Conservation (phyloP, 2,888 invertebrate genomes). For the Cephonodes hylas region DNA sequence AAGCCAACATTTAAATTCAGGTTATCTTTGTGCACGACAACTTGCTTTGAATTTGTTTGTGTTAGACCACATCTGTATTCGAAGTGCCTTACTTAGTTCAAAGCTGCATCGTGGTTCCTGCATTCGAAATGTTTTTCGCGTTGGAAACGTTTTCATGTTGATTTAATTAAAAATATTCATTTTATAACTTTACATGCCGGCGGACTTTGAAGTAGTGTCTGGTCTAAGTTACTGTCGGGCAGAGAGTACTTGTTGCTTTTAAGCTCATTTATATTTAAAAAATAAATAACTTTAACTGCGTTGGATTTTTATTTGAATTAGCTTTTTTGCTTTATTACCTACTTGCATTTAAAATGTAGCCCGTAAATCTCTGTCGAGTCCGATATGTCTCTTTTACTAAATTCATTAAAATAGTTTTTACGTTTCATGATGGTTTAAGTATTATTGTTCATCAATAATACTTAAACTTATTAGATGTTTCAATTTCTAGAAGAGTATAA, state of each 20-base stretch:
- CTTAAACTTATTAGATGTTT: no score
- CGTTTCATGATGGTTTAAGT: no score
- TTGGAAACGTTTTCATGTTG: not conserved
- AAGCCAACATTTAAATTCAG: not conserved
- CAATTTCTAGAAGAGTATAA: no score
- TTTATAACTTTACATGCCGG: not conserved
- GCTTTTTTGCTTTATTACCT: no score
- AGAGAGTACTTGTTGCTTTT: constrained; percentile 17
- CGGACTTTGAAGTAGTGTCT: constrained; percentile 1
- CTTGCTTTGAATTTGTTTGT: not conserved
- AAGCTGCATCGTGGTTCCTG: not conserved
- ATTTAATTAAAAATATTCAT: constrained; percentile 1
- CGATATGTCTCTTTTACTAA: no score
- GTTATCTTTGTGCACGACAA: not conserved
- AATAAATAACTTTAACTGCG: not conserved
- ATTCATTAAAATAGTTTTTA: no score
- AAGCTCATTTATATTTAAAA: constrained; percentile 15
- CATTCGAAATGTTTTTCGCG: constrained; percentile 1
- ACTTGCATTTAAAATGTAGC: no score
- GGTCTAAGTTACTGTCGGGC: not conserved
- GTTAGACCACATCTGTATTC: not conserved
- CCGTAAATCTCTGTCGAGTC: no score
- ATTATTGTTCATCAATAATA: no score
- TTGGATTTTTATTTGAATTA: not conserved
- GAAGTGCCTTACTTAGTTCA: not conserved